phyloP scores from a whole-genome alignment of 2,797 vertebrate genomes.

The Heteromormyrus szaboi region DNA sequence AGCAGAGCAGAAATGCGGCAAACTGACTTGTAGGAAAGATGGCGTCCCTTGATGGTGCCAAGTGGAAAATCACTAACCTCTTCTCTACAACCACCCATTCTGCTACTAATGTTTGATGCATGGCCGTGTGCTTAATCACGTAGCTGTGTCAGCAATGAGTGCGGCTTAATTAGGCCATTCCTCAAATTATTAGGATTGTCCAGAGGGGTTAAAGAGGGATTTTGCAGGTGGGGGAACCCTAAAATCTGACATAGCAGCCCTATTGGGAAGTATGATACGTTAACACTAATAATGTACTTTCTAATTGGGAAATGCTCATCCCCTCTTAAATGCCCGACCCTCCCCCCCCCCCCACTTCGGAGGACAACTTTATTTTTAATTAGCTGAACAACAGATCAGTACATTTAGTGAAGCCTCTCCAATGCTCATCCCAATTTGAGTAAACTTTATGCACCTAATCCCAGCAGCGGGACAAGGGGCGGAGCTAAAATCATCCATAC shows the following conservation, averaged over 20 bases:
- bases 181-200: not conserved
- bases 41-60: not conserved
- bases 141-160: not conserved
- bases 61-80: not conserved
- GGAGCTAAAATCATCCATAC: not conserved
- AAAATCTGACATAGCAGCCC: not conserved
- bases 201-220: not conserved
- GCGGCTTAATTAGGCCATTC: not conserved
- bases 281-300: not conserved
- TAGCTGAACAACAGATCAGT: no score
- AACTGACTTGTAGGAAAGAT: not conserved
- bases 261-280: not conserved
- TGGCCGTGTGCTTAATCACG: not conserved
- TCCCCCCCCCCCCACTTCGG: no score
- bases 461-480: not conserved
- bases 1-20: not conserved
- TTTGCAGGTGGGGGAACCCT: not conserved
- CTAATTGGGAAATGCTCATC: not conserved
- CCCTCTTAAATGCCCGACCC: not conserved
- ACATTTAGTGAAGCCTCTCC: no score
- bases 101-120: not conserved
- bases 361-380: no score
- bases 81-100: not conserved
- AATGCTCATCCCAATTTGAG: not conserved
- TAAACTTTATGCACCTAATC: not conserved